Evolutionary conservation across 2,888 invertebrate species (phyloP).

Genomic region (Zele albiditarsus): DNA sequence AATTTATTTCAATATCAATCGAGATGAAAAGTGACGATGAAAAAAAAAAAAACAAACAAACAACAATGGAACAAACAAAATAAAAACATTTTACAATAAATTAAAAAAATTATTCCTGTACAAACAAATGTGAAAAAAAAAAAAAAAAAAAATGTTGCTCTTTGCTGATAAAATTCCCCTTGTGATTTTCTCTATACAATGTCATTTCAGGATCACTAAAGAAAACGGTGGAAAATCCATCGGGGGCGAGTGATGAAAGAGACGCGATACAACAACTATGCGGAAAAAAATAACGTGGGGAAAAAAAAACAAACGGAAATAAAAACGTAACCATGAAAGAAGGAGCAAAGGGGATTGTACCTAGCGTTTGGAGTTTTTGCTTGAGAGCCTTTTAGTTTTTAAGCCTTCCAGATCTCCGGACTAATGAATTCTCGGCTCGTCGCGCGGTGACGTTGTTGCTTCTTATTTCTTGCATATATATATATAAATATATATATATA

Average conservation of each 20-base stretch:
- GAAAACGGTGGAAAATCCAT: conserved; percentile 19
- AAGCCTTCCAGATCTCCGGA: conserved; percentile 61
- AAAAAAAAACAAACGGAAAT: conserved; percentile 43
- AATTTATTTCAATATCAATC: not conserved
- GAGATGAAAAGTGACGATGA: not conserved
- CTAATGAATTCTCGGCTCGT: conserved; percentile 65
- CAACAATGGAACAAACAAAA: not conserved
- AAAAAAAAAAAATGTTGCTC: not conserved
- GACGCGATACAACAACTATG: conserved; percentile 14
- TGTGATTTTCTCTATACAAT: not conserved
- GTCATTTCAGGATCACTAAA: conserved; percentile 27
- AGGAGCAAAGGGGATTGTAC: conserved; percentile 46
- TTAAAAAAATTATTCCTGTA: conserved; percentile 7
- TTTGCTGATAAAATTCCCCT: conserved; percentile 1
- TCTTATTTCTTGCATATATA: conserved; percentile 33
- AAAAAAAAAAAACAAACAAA: not conserved
- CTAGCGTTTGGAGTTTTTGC: conserved; percentile 60
- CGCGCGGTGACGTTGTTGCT: conserved; percentile 26
- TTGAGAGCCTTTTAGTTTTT: conserved; percentile 70
- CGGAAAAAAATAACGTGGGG: conserved; percentile 27
- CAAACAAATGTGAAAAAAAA: conserved; percentile 1
- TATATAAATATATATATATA: not conserved
- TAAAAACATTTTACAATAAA: not conserved
- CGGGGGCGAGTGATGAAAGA: not conserved
- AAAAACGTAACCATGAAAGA: conserved; percentile 34